Base-by-base conservation (phyloP, 2,113 vertebrate genomes). In the Mobula hypostoma region DNA sequence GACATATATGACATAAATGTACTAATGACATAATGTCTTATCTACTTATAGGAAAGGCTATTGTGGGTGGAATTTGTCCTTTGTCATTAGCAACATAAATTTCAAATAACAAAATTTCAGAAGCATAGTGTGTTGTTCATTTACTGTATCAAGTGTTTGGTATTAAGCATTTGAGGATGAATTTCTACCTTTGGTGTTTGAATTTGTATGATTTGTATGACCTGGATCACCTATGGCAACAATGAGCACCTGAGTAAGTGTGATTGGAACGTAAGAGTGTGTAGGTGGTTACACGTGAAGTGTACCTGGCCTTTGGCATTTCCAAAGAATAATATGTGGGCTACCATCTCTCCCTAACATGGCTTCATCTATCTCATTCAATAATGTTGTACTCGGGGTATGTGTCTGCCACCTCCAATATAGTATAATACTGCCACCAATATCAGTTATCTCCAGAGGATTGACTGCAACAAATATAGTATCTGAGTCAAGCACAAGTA, bases 391-490 rank as follows among this genome's bases (percentile, higher is more conserved):
- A 24, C 21, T 4, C 82, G 6, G 82, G 82, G 36, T 68, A 72
- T 91, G 94, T 95, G 94, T 94, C 94, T 94, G 94, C 94, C 94
- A 94, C 72, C 94, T 95, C 94, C 94, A 94, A 95, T 95, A 94
- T 95, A 95, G 94, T 94, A 82, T 94, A 94, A 66, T 15, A 58
- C 79, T 83, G 48, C 82, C 76, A 93, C 68, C 32, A 40, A 58
- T 2, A 48, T 48, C 48, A 58, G 83, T 87, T 61, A 61, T 19
- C 83, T 14, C 32, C 32, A 7, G 32, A 87, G 56, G 80, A 87
- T 87, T 87, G 12, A 15, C 58, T 87, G 56, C 29, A 63, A 29
- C 27, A 4, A 58, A 21, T 12, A 58, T 29, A 61, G 48, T 11
- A 12, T 29, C 14, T 56, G 83, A 68, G 58, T 66, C 87, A 90